These are phyloP conservation scores for Drosophila leontia DNA, from an alignment of 1,140 invertebrate genomes.

Conservation along the genomic window DNA sequence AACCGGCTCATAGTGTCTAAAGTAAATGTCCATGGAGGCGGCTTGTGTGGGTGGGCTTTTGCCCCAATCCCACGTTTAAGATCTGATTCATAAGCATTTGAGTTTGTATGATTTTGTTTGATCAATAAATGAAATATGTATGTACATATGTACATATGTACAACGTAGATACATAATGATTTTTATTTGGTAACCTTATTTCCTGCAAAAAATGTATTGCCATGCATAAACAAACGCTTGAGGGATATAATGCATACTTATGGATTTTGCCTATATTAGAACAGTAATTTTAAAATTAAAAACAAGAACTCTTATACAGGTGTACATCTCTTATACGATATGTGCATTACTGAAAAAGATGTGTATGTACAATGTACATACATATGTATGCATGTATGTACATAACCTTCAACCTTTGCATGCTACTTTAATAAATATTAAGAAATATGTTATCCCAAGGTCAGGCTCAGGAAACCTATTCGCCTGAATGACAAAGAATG, in stretches of 20 bases:
- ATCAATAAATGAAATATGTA: constrained; percentile 10
- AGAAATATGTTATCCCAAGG: not conserved
- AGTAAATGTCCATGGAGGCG: not conserved
- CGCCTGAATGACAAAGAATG: no score
- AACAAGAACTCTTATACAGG: not conserved
- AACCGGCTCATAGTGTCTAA: constrained; percentile 17
- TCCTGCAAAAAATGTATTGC: no score
- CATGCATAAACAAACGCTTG: no score
- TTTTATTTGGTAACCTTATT: not conserved
- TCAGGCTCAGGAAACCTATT: not conserved
- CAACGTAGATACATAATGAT: not conserved
- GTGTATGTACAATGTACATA: not conserved
- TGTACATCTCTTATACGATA: no score
- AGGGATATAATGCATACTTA: no score
- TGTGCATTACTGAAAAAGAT: no score
- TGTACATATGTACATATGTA: not conserved
- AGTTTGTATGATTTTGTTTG: constrained; percentile 1
- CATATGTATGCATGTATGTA: not conserved
- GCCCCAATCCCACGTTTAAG: not conserved
- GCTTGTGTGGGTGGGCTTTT: constrained; percentile 4
- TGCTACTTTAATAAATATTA: not conserved
- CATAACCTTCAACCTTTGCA: not conserved
- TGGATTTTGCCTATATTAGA: not conserved
- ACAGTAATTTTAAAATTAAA: not conserved
- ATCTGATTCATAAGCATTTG: constrained; percentile 1